A percentile compares a stretch with the other conserved stretches of the same genome.
These are phyloP conservation scores for Lordiphosa fenestrarum DNA, from an alignment of 2,888 invertebrate genomes.

Conservation along the genomic window DNA sequence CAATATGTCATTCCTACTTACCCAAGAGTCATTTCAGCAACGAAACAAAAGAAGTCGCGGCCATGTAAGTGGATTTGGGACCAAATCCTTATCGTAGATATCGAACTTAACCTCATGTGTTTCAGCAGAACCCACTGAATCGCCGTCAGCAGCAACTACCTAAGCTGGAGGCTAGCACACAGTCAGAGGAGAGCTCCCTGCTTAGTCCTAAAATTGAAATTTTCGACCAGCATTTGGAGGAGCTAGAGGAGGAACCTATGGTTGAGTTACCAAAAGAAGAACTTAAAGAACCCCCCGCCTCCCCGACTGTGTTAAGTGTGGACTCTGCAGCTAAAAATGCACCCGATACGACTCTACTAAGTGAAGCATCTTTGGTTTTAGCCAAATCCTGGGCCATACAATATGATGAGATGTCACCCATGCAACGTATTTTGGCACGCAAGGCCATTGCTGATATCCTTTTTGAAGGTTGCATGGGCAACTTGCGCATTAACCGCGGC, in stretches of 20 bases:
- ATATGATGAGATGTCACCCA: conserved; percentile 70
- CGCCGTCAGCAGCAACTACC: not conserved
- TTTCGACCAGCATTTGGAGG: conserved; percentile 47
- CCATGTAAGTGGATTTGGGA: too few species aligned
- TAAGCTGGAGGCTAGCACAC: conserved; percentile 2
- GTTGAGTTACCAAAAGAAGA: not conserved
- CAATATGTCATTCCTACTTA: conserved; percentile 64
- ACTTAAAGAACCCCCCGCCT: conserved; percentile 13
- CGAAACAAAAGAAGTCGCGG: conserved; percentile 20
- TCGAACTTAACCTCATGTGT: too few species aligned
- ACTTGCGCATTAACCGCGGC: conserved; percentile 60
- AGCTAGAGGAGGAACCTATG: conserved; percentile 17
- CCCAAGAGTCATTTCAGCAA: conserved; percentile 56
- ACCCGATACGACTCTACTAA: conserved; percentile 24
- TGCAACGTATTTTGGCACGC: conserved; percentile 70
- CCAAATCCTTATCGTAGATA: not conserved
- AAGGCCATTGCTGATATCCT: conserved; percentile 76
- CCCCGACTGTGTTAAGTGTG: conserved; percentile 14
- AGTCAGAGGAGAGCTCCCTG: conserved; percentile 37
- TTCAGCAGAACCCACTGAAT: too few species aligned
- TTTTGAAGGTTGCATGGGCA: conserved; percentile 76
- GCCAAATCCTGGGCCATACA: conserved; percentile 77
- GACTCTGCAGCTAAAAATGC: conserved; percentile 5
- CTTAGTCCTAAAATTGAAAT: conserved; percentile 63
- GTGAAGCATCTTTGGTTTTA: conserved; percentile 66